Evolutionary conservation across 2,888 invertebrate genomes (phyloP), one percentile per base, ranked within the genome.

Genomic region (Drosophila ustulata): DNA sequence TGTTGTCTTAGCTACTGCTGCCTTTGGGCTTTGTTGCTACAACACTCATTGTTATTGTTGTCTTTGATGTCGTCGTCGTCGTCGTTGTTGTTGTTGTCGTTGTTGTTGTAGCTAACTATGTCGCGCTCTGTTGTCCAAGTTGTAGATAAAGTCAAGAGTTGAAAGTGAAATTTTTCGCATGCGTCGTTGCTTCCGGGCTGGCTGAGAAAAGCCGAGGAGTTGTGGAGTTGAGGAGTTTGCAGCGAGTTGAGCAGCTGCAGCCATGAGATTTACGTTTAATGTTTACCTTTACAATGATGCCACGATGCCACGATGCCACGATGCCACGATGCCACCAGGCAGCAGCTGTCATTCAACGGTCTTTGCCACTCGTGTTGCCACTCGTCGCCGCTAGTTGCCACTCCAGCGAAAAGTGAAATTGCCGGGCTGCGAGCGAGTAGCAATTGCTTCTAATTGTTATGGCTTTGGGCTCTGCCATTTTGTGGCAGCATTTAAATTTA

Each of bases 361-460:
- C 53, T 41, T n/a, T 34, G 63, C 43, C 58, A 47, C 50, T 68
- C 65, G 80, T 69, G 75, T 64, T 51, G 55, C 57, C 55, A 43
- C 66, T 49, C 57, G 30, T 41, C 52, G 57, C 52, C 37, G 43
- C 49, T 67, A 49, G 63, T 63, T 56, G 69, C 61, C 73, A 73
- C 64, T 69, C 53, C 45, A 75, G 75, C 71, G 70, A 80, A 80
- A 82, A 83, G 84, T 78, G 80, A 84, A 86, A 86, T 71, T 78
- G 84, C 80, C 70, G 70, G 65, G 51, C 26, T 41, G 13, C 13
- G 45, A 26, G 23, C 43, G 61, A 73, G 66, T 82, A 80, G 84
- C 84, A 87, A 82, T 87, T 85, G 84, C 80, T 82, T 76, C 87
- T 87, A 85, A 87, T 87, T 82, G 80, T 84, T 68, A 77, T 78